Evolutionary conservation across 2,888 invertebrate genomes (phyloP), one percentile per base, ranked within the genome.

Genomic region (Conistra vaccinii): DNA sequence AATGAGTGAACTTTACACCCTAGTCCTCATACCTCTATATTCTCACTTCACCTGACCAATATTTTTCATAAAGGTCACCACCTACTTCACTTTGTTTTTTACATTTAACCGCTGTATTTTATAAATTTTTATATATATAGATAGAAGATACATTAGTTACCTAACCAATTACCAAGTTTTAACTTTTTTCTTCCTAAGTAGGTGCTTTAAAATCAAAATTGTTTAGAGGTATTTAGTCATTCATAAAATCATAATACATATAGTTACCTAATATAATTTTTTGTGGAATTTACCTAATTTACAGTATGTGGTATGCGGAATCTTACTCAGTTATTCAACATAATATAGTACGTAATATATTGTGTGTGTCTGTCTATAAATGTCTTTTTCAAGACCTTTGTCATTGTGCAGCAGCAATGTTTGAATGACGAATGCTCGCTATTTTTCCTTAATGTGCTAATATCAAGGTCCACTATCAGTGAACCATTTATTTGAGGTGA

Each of bases 391-490:
- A 26, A 53, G 42, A 42, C 32, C 45, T 35, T 53, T 67, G 48
- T 51, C 23, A 42, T 55, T 51, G 45, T 73, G 45, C 51, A 51
- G 4, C 12, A 51, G 20, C 35, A 58, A 48, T 48, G n/a, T n/a
- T n/a, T n/a, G n/a, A n/a, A n/a, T n/a, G 14, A 26, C 29, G 10
- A 35, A 45, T 67, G 53, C 32, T 53, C 51, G 61, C 23, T n/a
- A 61, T 53, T 73, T 83, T 78, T 86, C 86, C 83, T 83, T 51
- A 51, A 60, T 70, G 76, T 67, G 78, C 12, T 35, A 72, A 71
- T 72, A 23, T 45, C 66, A 77, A 67, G 69, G 82, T 60, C 35
- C n/a, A 58, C 14, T 42, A 32, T 12, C 12, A 67, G 1, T 58
- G 51, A 65, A 65, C 14, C 12, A 39, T 48, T 6, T 69, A 51